Base-by-base conservation (phyloP, 2,888 invertebrate genomes). In the Cosmia trapezina region DNA sequence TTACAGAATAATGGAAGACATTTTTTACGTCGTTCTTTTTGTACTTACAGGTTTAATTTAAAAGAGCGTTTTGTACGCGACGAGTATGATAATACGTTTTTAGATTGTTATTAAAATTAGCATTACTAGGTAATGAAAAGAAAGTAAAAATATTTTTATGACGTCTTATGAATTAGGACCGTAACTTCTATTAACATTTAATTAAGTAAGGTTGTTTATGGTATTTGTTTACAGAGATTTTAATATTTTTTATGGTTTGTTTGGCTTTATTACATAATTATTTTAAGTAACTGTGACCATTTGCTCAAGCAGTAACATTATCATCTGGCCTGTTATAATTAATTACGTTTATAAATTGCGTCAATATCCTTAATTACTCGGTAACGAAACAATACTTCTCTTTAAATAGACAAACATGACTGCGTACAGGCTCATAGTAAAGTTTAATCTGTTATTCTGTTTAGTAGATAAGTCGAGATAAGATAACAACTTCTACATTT, bases 391-490 rank as follows among this genome's bases (percentile, higher is more conserved):
- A n/a, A 28, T 60, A 73, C 11, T 51, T 56, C 14, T 66, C 22
- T 66, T 11, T 62, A 63, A 53, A 70, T 60, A 70, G 45, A 54
- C 60, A 70, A 64, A 41, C 28, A 49, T 53, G 11, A 17, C 43
- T 43, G 28, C 43, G 49, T 60, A 62, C 47, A 76, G 41, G 54
- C 54, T 67, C 64, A 63, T 70, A 82, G 68, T 79, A 71, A 79
- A 73, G 57, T 74, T 41, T 83, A 75, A 84, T 84, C 74, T 75
- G 51, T 68, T 47, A 75, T 56, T 74, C 59, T 73, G 77, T 73
- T 84, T 69, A 76, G 66, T 70, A 75, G 80, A 84, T 83, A 83
- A 80, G 62, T 33, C 3, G 19, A 60, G 82, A 83, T 75, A 73
- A 83, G 76, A 84, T 78, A 73, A 71, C 37, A 45, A 11, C 60